A percentile compares a stretch with the other conserved stretches of the same genome.
phyloP scores from a whole-genome alignment of 2,113 vertebrate species.

The Meleagris gallopavo region DNA sequence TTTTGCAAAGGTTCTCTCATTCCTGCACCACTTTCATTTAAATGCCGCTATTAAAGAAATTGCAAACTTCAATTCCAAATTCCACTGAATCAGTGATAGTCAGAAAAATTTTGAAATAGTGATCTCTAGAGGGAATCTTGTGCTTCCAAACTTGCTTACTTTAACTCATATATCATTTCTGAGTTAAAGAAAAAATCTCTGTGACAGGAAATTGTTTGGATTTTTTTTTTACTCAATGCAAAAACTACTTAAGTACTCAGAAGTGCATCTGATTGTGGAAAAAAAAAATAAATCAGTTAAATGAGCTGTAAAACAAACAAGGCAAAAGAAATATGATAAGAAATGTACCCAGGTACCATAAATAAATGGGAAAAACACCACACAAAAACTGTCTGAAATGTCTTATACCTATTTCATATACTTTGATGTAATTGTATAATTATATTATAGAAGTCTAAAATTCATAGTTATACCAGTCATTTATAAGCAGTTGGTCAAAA shows the following conservation, averaged over 20 bases:
- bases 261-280: slow-evolving; percentile 29
- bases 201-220: slow-evolving; percentile 25
- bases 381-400: not conserved
- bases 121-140: slow-evolving; percentile 16
- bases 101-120: slow-evolving; percentile 45
- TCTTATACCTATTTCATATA: not conserved
- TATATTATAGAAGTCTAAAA: not conserved
- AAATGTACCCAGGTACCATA: not conserved
- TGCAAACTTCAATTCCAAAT: slow-evolving; percentile 1
- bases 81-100: not conserved
- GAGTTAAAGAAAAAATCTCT: slow-evolving; percentile 32
- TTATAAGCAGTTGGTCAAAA: not conserved
- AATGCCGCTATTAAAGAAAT: slow-evolving; percentile 42
- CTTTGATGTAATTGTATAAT: not conserved
- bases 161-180: not conserved
- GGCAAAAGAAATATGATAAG: not conserved
- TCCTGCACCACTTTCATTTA: slow-evolving; percentile 35
- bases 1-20: slow-evolving; percentile 54
- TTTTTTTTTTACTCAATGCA: not conserved
- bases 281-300: not conserved
- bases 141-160: slow-evolving; percentile 31
- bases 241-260: not conserved
- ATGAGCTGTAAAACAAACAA: not conserved
- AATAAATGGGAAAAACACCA: not conserved
- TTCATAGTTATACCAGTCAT: not conserved